These are phyloP conservation scores for Andrena bucephala DNA, from an alignment of 2,888 invertebrate species.

Conservation along the genomic window DNA sequence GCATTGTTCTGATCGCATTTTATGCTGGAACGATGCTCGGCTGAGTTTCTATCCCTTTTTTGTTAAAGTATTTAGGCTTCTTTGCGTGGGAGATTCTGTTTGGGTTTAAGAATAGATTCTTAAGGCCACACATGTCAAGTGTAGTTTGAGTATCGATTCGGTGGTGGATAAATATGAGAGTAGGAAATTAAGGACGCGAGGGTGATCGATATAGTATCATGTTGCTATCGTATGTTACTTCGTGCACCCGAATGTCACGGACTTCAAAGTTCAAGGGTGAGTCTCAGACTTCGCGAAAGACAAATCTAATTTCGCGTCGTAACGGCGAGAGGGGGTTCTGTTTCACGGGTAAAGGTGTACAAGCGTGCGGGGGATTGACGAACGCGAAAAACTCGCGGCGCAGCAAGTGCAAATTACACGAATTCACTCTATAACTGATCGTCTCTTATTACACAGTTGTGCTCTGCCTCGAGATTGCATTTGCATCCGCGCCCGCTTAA, in stretches of 20 bases:
- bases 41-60: background rate
- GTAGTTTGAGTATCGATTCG: background rate
- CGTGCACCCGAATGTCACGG: background rate
- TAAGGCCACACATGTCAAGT: background rate
- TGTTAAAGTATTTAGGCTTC: too few species aligned
- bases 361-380: background rate
- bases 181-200: background rate
- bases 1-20: slow-evolving; percentile 26
- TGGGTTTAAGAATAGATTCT: too few species aligned
- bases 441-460: slow-evolving; percentile 47
- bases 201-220: slow-evolving; percentile 35
- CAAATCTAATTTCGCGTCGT: background rate
- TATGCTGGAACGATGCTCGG: background rate
- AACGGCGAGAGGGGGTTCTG: background rate
- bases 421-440: slow-evolving; percentile 48
- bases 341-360: too few species aligned
- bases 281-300: background rate
- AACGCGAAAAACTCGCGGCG: slow-evolving; percentile 9
- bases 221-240: slow-evolving; percentile 3
- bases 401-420: slow-evolving; percentile 37
- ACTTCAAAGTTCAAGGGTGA: slow-evolving; percentile 19
- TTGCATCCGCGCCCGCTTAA: slow-evolving; percentile 60
- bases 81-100: too few species aligned
- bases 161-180: background rate
- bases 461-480: slow-evolving; percentile 57